phyloP scores from a whole-genome alignment of 2,797 vertebrate genomes.

The Sternarchorhynchus goeldii region DNA sequence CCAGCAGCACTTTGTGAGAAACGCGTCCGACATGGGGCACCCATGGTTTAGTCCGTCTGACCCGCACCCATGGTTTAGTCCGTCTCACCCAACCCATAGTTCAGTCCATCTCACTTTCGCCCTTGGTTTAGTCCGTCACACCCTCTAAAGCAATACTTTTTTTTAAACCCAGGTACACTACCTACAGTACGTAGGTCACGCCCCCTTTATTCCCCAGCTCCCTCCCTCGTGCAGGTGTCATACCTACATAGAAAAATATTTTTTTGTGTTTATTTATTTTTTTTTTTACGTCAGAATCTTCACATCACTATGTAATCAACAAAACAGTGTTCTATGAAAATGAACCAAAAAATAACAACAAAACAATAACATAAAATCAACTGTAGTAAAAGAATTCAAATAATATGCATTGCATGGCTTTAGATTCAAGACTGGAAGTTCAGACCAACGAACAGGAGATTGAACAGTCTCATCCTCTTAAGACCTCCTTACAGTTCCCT shows the following conservation, averaged over 20 bases:
- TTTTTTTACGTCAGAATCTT: conserved; percentile 40
- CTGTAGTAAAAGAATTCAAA: conserved; percentile 72
- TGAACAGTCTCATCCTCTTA: conserved; percentile 55
- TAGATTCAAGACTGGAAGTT: conserved; percentile 75
- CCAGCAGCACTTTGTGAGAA: conserved; percentile 59
- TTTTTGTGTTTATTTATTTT: conserved; percentile 41
- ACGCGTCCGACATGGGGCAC: conserved; percentile 35
- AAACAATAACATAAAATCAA: conserved; percentile 70
- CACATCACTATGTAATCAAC: conserved; percentile 56
- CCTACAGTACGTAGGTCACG: conserved; percentile 47
- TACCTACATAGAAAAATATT: conserved; percentile 73
- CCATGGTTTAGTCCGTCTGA: too few species aligned
- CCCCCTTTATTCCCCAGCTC: conserved; percentile 17
- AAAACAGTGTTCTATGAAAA: conserved; percentile 67
- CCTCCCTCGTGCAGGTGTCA: conserved; percentile 58
- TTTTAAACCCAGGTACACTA: conserved; percentile 4
- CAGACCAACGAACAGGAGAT: conserved; percentile 58
- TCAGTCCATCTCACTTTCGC: neutral
- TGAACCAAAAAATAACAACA: conserved; percentile 63
- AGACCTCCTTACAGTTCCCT: conserved; percentile 41
- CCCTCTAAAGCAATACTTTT: conserved; percentile 18
- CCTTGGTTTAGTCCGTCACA: conserved; percentile 47
- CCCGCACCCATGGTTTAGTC: conserved; percentile 40
- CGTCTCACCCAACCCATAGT: conserved; percentile 16
- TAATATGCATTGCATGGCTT: conserved; percentile 80